A percentile compares a stretch with the other conserved stretches of the same genome.
Evolutionary conservation across 2,888 invertebrate genomes (phyloP).

Genomic region (Falcaria lacertinaria): DNA sequence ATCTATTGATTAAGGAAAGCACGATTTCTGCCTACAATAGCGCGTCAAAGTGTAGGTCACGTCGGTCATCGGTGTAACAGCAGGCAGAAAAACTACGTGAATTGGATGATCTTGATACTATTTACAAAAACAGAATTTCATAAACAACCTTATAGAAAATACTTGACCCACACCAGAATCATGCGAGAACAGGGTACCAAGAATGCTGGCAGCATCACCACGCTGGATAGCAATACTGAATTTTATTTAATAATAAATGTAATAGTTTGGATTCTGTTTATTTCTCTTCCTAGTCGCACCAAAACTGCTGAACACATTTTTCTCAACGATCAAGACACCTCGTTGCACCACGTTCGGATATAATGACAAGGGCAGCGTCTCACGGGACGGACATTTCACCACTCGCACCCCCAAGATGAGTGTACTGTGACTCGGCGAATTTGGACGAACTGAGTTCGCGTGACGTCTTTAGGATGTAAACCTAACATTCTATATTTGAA

Average conservation of each 20-base stretch:
- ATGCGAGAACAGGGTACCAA: too few relatives aligned
- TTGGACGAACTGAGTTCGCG: constrained; percentile 26
- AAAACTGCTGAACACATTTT: too few relatives aligned
- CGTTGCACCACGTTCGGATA: constrained; percentile 27
- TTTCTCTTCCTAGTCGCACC: too few relatives aligned
- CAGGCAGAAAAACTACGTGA: constrained; percentile 19
- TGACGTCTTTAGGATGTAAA: constrained; percentile 3
- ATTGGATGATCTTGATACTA: constrained; percentile 28
- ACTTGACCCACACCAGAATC: too few relatives aligned
- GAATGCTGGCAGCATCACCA: too few relatives aligned
- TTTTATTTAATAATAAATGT: too few relatives aligned
- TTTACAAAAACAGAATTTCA: too few relatives aligned
- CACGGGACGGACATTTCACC: constrained; percentile 50
- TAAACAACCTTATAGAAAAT: too few relatives aligned
- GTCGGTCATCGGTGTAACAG: constrained; percentile 31
- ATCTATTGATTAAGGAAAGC: background rate
- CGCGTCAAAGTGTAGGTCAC: constrained; percentile 28
- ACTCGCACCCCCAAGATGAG: constrained; percentile 59
- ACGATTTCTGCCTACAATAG: constrained; percentile 1
- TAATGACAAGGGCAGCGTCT: constrained; percentile 57
- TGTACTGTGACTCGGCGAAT: constrained; percentile 68
- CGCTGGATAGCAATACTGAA: too few relatives aligned
- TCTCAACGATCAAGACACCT: constrained; percentile 43
- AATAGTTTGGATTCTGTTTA: too few relatives aligned
- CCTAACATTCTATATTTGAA: too few relatives aligned